These are phyloP conservation scores for Cataglyphis cursor DNA, from an alignment of 2,888 invertebrate genomes.

Conservation along the genomic window DNA sequence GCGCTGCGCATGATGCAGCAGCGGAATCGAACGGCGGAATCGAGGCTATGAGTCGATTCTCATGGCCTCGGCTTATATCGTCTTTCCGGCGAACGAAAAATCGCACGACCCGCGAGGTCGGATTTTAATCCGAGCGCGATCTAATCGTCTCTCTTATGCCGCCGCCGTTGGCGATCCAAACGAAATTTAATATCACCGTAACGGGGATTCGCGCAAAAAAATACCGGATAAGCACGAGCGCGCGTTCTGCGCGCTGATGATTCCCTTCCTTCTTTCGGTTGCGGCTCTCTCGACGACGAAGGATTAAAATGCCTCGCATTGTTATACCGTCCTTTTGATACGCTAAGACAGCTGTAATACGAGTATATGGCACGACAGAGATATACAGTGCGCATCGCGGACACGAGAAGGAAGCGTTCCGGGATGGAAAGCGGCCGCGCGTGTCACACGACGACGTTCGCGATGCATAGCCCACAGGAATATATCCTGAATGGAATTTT, in stretches of 20 bases:
- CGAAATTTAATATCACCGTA: conserved; percentile 52
- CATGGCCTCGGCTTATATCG: conserved; percentile 78
- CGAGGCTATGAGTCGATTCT: conserved; percentile 79
- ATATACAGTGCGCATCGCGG: conserved; percentile 41
- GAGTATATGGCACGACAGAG: conserved; percentile 39
- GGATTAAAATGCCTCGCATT: conserved; percentile 45
- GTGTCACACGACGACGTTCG: conserved; percentile 25
- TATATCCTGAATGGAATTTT: too few species aligned
- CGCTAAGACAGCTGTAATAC: conserved; percentile 27
- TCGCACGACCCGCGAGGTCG: conserved; percentile 62
- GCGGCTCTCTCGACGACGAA: conserved; percentile 19
- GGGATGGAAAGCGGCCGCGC: conserved; percentile 39
- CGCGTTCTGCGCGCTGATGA: not conserved
- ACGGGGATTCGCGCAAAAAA: conserved; percentile 20
- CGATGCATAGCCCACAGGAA: not conserved
- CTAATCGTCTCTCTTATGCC: conserved; percentile 33
- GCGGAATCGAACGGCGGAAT: conserved; percentile 73
- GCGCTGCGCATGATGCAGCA: conserved; percentile 64
- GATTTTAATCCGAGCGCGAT: conserved; percentile 67
- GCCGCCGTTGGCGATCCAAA: conserved; percentile 35
- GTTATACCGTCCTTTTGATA: conserved; percentile 35
- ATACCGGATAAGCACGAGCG: not conserved
- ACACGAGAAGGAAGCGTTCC: conserved; percentile 28
- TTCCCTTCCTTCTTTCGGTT: not conserved
- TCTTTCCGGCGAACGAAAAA: conserved; percentile 78